Percentiles rank a stretch among this genome's conserved stretches.
Conservation (phyloP, 2,888 invertebrate species). For the Drosophila nr. medialis region DNA sequence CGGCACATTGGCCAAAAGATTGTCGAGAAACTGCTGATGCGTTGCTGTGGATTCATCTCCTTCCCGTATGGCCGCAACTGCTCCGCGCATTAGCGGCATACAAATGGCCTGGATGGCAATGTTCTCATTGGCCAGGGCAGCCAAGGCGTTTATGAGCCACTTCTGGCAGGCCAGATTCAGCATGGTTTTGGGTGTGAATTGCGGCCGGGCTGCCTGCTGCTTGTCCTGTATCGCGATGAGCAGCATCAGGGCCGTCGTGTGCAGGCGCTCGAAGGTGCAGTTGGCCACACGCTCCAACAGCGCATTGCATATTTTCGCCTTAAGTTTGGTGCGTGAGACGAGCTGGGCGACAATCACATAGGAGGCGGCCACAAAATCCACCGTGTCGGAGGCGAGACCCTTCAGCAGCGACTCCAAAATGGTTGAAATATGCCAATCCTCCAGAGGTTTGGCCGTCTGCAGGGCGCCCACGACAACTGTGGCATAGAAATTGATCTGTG, state of each 20-base stretch:
- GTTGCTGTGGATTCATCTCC: constrained; percentile 85
- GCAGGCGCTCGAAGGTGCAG: constrained; percentile 85
- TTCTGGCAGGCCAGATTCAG: constrained; percentile 85
- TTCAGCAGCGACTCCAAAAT: constrained; percentile 90
- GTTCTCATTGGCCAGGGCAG: constrained; percentile 86
- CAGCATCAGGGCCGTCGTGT: constrained; percentile 88
- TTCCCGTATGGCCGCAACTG: constrained; percentile 86
- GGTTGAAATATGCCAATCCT: constrained; percentile 88
- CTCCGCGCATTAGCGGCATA: constrained; percentile 86
- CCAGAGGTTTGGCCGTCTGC: constrained; percentile 86
- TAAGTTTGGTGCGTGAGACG: constrained; percentile 87
- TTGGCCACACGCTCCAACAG: constrained; percentile 87
- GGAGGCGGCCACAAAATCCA: constrained; percentile 90
- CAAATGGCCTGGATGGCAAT: constrained; percentile 87
- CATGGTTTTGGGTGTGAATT: constrained; percentile 86
- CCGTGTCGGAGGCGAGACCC: constrained; percentile 88
- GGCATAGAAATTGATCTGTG: constrained; percentile 92
- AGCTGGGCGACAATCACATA: constrained; percentile 91
- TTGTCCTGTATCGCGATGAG: constrained; percentile 90
- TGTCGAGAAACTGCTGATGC: constrained; percentile 86
- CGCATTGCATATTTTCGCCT: constrained; percentile 86
- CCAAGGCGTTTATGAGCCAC: constrained; percentile 86
- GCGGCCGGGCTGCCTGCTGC: constrained; percentile 86
- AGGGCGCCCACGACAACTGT: constrained; percentile 90
- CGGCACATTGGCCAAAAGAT: constrained; percentile 87